Conservation (phyloP, 2,888 invertebrate genomes). For the Stenichneumon culpator region DNA sequence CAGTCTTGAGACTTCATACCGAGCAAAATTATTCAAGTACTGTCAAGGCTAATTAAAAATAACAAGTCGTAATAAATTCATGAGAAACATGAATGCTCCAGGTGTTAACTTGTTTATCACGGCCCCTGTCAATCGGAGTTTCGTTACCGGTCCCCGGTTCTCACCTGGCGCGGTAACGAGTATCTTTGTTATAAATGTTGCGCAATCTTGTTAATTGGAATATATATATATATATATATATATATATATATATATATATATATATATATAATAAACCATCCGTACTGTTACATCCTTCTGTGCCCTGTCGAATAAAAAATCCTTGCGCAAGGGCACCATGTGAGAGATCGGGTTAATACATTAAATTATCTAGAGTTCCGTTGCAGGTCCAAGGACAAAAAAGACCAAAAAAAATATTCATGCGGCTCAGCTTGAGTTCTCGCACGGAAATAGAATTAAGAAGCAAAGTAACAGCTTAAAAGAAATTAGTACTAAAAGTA, state of each 20-base stretch:
- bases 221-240: slow-evolving; percentile 28
- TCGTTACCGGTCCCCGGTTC: background rate
- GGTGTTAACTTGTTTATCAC: slow-evolving; percentile 1
- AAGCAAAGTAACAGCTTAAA: slow-evolving; percentile 18
- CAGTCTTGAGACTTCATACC: background rate
- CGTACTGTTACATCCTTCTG: background rate
- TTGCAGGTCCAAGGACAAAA: background rate
- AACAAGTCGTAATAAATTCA: slow-evolving; percentile 6
- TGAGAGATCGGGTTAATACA: background rate
- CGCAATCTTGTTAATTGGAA: slow-evolving; percentile 46
- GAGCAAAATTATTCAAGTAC: background rate
- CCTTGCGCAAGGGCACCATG: slow-evolving; percentile 42
- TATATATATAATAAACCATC: background rate
- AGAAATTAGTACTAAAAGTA: slow-evolving; percentile 22
- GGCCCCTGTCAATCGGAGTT: slow-evolving; percentile 8
- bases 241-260: too few species aligned
- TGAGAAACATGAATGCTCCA: background rate
- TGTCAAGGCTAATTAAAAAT: background rate
- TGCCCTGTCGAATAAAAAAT: slow-evolving; percentile 25
- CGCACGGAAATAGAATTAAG: slow-evolving; percentile 16
- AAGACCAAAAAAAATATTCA: slow-evolving; percentile 1
- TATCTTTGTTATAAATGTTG: slow-evolving; percentile 52
- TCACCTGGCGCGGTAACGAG: slow-evolving; percentile 43
- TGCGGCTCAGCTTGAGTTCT: background rate
- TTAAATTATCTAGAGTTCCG: slow-evolving; percentile 2